Evolutionary conservation across 2,888 invertebrate species (phyloP), one percentile per base, ranked within the genome.

Genomic region (Ditylenchus weischeri): DNA sequence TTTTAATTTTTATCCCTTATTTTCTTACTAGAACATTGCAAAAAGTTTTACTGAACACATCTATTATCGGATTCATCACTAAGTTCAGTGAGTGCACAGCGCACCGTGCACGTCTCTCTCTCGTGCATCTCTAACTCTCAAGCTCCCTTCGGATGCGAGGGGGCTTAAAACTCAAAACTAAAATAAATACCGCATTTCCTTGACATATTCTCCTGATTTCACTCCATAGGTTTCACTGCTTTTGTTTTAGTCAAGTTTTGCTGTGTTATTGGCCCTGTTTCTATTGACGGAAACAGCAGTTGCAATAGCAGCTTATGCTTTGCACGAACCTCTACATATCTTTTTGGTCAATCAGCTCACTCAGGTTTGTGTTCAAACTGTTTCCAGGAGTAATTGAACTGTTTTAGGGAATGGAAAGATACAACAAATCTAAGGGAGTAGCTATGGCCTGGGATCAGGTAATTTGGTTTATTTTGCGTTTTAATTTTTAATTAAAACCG

Each of bases 271-370:
- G 8, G 78, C 80, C 15, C 69, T 79, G 13, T 71, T 81, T 19
- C 74, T 81, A 57, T 73, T 81, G 61, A 72, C 78, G 19, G 81
- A 81, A 71, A 78, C 78, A 4, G 79, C 79, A 13, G 77, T 76
- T 0, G 74, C 79, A 7, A 81, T 81, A 19, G 76, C 78, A 19
- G 78, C 77, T 3, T 81, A 81, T 64, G 80, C 81, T 3, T 72
- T 81, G 10, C 77, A 78, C 62, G 79, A 81, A 61, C 75, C 77
- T 18, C 66, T 76, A 5, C 68, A 76, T 47, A 62, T 68, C 1
- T 68, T 67, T 29, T 64, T 76, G 21, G 64, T 71, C 36, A 65
- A 74, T 48, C 75, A 76, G 58, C 61, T 76, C 35, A 73, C 69
- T 10, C 70, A 73, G 57, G 76, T 75, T 47, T 43, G 67, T 43